Conservation (phyloP, 2,888 invertebrate species). For the Sarcophaga subvicina region DNA sequence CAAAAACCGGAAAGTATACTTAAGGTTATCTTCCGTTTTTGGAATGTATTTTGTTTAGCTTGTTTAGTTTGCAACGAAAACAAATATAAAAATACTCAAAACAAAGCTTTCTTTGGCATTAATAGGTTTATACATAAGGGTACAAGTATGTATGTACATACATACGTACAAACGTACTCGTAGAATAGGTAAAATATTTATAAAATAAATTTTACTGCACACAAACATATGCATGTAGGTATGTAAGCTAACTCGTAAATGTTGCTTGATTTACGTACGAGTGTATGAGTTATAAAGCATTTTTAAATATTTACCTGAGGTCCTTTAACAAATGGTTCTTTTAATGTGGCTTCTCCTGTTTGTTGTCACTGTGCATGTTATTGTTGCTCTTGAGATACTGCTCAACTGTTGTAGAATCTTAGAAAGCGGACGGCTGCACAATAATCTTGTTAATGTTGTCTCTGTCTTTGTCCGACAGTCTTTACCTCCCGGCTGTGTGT, state of each 20-base stretch:
- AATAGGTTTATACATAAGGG: neutral
- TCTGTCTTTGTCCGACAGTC: conserved; percentile 20
- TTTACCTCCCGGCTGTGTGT: neutral
- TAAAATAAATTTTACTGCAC: neutral
- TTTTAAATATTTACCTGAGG: conserved; percentile 73
- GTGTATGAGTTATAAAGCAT: conserved; percentile 58
- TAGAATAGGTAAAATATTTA: neutral
- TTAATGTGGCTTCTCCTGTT: conserved; percentile 68
- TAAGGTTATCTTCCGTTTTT: conserved; percentile 59
- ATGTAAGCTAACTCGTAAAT: neutral
- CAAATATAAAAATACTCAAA: neutral
- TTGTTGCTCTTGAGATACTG: conserved; percentile 58
- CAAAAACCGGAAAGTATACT: conserved; percentile 56
- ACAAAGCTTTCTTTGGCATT: conserved; percentile 26
- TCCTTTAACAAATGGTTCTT: conserved; percentile 67
- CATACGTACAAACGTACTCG: neutral
- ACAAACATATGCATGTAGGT: neutral
- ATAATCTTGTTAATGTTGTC: conserved; percentile 30
- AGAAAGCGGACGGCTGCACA: conserved; percentile 48
- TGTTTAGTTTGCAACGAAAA: conserved; percentile 28
- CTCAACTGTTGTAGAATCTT: conserved; percentile 29
- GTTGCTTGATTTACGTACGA: conserved; percentile 42
- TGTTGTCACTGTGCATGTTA: conserved; percentile 67
- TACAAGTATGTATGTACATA: neutral
- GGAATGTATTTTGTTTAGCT: conserved; percentile 23